Evolutionary conservation across 2,113 vertebrate genomes (phyloP), one percentile per base, ranked within the genome.

Genomic region (Nothocercus julius): DNA sequence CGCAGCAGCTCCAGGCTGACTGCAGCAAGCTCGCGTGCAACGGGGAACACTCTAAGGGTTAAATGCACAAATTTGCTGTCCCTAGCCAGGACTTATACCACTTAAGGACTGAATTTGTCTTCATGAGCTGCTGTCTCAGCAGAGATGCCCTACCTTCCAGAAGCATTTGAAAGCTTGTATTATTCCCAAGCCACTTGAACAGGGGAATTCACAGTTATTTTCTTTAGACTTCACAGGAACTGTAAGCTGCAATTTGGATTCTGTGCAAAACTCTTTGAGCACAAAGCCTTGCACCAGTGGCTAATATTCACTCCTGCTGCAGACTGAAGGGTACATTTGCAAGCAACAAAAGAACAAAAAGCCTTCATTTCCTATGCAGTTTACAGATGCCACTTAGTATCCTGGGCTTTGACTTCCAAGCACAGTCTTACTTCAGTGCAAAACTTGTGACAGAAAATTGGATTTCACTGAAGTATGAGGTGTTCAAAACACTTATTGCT

Each of bases 381-480:
- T 94, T 89, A 45, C 42, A 67, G 77, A 74, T 24, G 27, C 49
- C 78, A 27, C n/a, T 82, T 92, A 86, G 47, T 54, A 76, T 91
- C 40, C 83, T 9, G 13, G 80, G 20, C 63, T 92, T 47, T 69
- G 63, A 72, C 61, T 64, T 95, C 28, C 59, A 88, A 92, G 74
- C 6, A 6, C 25, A 22, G 92, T 95, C 90, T 84, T 94, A 75
- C 77, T 92, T 86, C 58, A 73, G 42, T 88, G 92, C 2, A 2
- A 96, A 93, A 90, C 82, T 87, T 95, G 44, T 91, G 92, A 91
- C 79, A 96, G 93, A 95, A 97, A 96, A 97, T 93, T 95, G 74
- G 88, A 97, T 97, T 97, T 95, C 69, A 74, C 14, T 97, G 96
- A 97, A 94, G 91, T 93, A 96, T 96, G 93, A 97, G 87, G 77